These are phyloP conservation scores for Calcarius lapponicus DNA, from an alignment of 2,797 vertebrate species.

Conservation along the genomic window DNA sequence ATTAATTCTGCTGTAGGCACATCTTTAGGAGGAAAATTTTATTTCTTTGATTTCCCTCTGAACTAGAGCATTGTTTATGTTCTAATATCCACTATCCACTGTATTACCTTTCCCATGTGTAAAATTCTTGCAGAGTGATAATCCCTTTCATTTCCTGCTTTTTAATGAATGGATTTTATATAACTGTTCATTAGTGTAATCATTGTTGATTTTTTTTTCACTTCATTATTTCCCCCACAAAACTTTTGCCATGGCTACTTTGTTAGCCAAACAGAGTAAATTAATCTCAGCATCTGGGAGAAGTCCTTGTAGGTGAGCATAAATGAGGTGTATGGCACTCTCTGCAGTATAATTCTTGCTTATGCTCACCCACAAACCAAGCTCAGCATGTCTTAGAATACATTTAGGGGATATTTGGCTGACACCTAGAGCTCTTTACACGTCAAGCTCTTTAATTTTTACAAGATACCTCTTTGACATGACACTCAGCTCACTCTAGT, in stretches of 20 bases:
- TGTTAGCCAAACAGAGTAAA: constrained; percentile 4
- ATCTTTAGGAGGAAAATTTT: not conserved
- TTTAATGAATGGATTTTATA: constrained; percentile 60
- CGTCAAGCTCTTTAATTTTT: not conserved
- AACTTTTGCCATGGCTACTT: not conserved
- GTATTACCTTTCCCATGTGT: not conserved
- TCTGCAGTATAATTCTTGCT: not conserved
- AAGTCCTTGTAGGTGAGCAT: not conserved
- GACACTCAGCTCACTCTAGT: not conserved
- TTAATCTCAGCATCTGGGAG: not conserved
- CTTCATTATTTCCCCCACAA: constrained; percentile 32
- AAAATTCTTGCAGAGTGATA: constrained; percentile 36
- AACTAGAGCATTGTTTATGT: not conserved
- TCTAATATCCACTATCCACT: not conserved
- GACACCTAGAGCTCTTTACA: not conserved
- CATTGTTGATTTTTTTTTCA: constrained; percentile 20
- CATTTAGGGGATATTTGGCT: not conserved
- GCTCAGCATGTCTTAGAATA: not conserved
- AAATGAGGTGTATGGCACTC: not conserved
- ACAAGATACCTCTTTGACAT: not conserved
- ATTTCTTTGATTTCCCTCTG: not conserved
- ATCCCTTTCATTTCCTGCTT: constrained; percentile 55
- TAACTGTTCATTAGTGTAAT: constrained; percentile 56
- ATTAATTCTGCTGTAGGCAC: not conserved
- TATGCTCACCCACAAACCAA: not conserved